A percentile compares a stretch with the other conserved stretches of the same genome.
These are phyloP conservation scores for Choristoneura rosaceana DNA, from an alignment of 2,888 invertebrate species.

Conservation along the genomic window DNA sequence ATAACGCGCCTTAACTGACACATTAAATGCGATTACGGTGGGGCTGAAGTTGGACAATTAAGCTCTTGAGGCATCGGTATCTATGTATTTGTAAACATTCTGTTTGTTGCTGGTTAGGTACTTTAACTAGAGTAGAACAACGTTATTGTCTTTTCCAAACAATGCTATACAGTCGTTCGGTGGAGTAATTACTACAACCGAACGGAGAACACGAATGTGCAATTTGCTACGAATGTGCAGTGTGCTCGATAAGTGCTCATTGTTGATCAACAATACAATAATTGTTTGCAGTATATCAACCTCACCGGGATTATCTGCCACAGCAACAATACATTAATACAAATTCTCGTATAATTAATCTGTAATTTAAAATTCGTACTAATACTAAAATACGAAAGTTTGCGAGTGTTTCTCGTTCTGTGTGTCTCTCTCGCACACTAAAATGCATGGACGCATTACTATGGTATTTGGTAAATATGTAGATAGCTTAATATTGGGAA, in stretches of 20 bases:
- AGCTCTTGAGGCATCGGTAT: constrained; percentile 17
- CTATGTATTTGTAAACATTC: constrained; percentile 15
- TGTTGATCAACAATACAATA: constrained; percentile 32
- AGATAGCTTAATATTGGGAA: too few species aligned
- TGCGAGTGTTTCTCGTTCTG: too few species aligned
- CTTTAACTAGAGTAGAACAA: constrained; percentile 18
- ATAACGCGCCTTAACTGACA: constrained; percentile 3
- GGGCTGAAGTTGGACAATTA: constrained; percentile 16
- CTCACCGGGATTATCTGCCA: background rate
- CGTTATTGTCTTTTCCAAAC: constrained; percentile 33
- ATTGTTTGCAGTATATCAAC: constrained; percentile 9
- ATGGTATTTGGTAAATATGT: too few species aligned
- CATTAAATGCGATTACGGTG: constrained; percentile 5
- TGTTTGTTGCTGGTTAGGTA: constrained; percentile 16
- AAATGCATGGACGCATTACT: too few species aligned
- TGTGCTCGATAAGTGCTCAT: constrained; percentile 5
- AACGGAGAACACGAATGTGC: constrained; percentile 24
- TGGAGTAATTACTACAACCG: constrained; percentile 28
- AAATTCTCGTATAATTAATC: too few species aligned
- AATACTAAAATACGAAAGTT: too few species aligned
- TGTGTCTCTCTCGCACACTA: too few species aligned
- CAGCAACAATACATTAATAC: background rate
- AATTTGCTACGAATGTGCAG: constrained; percentile 23
- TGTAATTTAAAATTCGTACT: too few species aligned
- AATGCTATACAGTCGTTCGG: constrained; percentile 26